A percentile compares a stretch with the other conserved stretches of the same genome.
Conservation (phyloP, 2,888 invertebrate species). For the Drosophila cognata region DNA sequence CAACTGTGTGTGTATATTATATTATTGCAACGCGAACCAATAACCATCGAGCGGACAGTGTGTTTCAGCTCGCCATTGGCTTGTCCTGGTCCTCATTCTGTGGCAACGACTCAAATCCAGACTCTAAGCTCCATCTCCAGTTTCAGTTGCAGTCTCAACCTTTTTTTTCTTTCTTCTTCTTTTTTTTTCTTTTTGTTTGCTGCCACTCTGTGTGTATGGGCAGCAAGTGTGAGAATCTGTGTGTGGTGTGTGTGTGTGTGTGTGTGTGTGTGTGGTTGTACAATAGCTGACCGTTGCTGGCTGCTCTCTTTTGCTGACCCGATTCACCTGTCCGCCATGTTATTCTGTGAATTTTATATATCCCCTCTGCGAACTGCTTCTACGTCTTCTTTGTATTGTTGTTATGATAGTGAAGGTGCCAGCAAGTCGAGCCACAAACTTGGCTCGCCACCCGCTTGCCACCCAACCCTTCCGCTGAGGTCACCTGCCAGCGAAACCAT, state of each 20-base stretch:
- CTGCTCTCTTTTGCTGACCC: slow-evolving; percentile 57
- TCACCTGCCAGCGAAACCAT: slow-evolving; percentile 37
- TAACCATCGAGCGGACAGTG: slow-evolving; percentile 82
- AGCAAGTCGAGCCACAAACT: slow-evolving; percentile 66
- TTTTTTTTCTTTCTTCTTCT: neutral
- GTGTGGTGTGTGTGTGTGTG: neutral
- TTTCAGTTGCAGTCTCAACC: slow-evolving; percentile 6
- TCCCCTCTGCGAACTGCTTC: slow-evolving; percentile 3
- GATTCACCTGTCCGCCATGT: slow-evolving; percentile 71
- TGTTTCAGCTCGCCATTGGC: slow-evolving; percentile 81
- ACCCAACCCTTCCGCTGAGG: slow-evolving; percentile 27
- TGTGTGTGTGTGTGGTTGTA: slow-evolving; percentile 26
- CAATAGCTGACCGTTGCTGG: slow-evolving; percentile 56
- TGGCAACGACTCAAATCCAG: slow-evolving; percentile 30
- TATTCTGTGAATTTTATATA: slow-evolving; percentile 38
- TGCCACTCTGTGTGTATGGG: slow-evolving; percentile 6
- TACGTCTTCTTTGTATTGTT: slow-evolving; percentile 69
- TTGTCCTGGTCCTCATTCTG: slow-evolving; percentile 42
- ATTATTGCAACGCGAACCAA: slow-evolving; percentile 83
- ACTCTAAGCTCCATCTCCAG: slow-evolving; percentile 48
- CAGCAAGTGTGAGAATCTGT: slow-evolving; percentile 4
- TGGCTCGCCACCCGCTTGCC: slow-evolving; percentile 6
- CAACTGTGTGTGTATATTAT: slow-evolving; percentile 74
- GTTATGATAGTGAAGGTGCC: slow-evolving; percentile 78
- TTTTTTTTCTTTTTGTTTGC: neutral